Evolutionary conservation across 2,888 invertebrate species (phyloP), one percentile per base, ranked within the genome.

Genomic region (Eurytoma adleriae): DNA sequence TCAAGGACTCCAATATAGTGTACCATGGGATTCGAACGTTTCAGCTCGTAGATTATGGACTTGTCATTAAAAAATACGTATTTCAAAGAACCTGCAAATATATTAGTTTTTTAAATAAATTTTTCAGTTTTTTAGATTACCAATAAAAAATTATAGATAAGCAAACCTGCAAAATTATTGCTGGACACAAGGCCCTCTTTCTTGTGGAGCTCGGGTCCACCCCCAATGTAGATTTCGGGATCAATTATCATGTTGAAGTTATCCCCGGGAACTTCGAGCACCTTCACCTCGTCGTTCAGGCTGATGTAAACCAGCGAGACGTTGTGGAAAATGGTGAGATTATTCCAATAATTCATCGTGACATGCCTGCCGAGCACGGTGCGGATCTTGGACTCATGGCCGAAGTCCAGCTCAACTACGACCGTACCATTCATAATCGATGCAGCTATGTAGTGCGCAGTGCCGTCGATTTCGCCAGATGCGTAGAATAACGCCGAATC

Each of bases 31-130:
- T 96, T 96, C 84, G 95, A 94, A 85, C 95, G 95, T 85, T 96
- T 95, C 82, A 98, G 91, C 88, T 97, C 97, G 89, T 97, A 97
- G 82, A 98, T 92, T 84, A 98, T 96, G 0, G 97, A 97, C 50
- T 97, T 95, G 87, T 97, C 97, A 90, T 98, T 98, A 91, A 97
- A 97, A 90, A 96, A 98, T 67, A 98, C 96, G 89, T 97, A 97
- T 89, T 97, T 97, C 56, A 98, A 90, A 85, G 96, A 96, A 30
- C 98, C 97, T 87, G 94, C 95, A 89, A 96, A 97, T 20, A 57
- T 66, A 20, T 10, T 10, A 27, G 3, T 40, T 24, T 56, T 57
- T 66, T 16, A 14, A 64, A 68, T 13, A 48, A 27, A 77, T 79
- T 59, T 56, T 18, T 1, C 50, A 50, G 50, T 50, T 16, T 16